Evolutionary conservation across 2,797 vertebrate genomes (phyloP).

Genomic region (Xyrichtys novacula): DNA sequence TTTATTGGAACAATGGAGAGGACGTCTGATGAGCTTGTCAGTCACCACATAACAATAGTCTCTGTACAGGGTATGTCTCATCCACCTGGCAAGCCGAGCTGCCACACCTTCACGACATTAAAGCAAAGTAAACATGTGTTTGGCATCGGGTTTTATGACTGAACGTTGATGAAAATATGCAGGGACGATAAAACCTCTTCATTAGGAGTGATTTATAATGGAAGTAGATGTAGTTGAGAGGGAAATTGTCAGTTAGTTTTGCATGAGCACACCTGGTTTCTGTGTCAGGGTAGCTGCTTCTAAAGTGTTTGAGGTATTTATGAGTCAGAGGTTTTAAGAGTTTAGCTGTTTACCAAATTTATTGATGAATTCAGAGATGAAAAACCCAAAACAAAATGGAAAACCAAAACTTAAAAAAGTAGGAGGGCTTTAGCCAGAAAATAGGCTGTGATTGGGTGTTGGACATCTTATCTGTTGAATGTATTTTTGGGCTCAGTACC

Average conservation of each 20-base stretch:
- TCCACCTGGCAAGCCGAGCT: constrained; percentile 40
- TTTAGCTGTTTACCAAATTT: too few relatives aligned
- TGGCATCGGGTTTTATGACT: constrained; percentile 53
- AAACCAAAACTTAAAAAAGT: too few relatives aligned
- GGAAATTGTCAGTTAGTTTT: constrained; percentile 4
- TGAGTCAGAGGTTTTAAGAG: constrained; percentile 8
- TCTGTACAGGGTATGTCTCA: constrained; percentile 9
- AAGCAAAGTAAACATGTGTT: constrained; percentile 49
- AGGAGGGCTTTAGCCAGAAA: too few relatives aligned
- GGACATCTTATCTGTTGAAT: too few relatives aligned
- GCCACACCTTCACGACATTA: constrained; percentile 63
- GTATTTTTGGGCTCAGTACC: too few relatives aligned
- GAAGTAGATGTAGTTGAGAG: constrained; percentile 47
- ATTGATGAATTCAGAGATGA: too few relatives aligned
- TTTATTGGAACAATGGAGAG: constrained; percentile 29
- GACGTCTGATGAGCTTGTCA: constrained; percentile 47
- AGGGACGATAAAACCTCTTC: constrained; percentile 46
- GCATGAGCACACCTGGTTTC: constrained; percentile 1
- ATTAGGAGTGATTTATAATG: constrained; percentile 61
- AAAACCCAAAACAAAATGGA: too few relatives aligned
- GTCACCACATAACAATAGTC: constrained; percentile 51
- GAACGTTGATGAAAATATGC: constrained; percentile 39
- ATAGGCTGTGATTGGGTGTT: too few relatives aligned
- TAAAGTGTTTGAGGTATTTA: background rate
- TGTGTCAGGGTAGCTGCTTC: background rate